Evolutionary conservation across 2,888 invertebrate genomes (phyloP).

Genomic region (Frankliniella fusca): DNA sequence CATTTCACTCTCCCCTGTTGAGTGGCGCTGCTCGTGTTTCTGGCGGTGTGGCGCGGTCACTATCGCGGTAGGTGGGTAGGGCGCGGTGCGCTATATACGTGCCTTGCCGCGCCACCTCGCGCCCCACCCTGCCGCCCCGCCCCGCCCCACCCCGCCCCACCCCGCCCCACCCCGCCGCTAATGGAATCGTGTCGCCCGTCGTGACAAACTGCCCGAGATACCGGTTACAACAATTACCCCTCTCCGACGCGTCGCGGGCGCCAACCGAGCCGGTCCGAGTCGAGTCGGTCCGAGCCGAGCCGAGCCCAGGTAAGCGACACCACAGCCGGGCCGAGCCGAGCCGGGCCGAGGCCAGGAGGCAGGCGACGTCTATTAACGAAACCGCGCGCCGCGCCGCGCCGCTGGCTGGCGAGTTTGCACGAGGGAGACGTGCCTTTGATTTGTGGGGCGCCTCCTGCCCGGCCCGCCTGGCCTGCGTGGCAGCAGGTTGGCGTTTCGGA

Average conservation of each 20-base stretch:
- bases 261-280: neutral
- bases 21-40: too few relatives aligned
- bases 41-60: too few relatives aligned
- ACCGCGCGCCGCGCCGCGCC: neutral
- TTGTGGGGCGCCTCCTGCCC: neutral
- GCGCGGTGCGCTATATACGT: too few relatives aligned
- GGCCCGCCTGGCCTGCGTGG: neutral
- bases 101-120: too few relatives aligned
- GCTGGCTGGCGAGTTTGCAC: neutral
- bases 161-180: neutral
- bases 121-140: neutral
- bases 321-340: neutral
- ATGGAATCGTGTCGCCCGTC: constrained; percentile 12
- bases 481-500: too few relatives aligned
- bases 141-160: neutral
- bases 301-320: neutral
- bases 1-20: too few relatives aligned
- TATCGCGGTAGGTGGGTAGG: too few relatives aligned
- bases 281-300: neutral
- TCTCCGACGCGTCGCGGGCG: neutral
- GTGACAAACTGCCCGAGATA: constrained; percentile 15
- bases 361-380: neutral
- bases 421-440: neutral
- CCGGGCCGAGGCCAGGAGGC: neutral
- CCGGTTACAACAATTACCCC: constrained; percentile 8